Conservation (phyloP, 2,797 vertebrate species). For the Anguilla anguilla region DNA sequence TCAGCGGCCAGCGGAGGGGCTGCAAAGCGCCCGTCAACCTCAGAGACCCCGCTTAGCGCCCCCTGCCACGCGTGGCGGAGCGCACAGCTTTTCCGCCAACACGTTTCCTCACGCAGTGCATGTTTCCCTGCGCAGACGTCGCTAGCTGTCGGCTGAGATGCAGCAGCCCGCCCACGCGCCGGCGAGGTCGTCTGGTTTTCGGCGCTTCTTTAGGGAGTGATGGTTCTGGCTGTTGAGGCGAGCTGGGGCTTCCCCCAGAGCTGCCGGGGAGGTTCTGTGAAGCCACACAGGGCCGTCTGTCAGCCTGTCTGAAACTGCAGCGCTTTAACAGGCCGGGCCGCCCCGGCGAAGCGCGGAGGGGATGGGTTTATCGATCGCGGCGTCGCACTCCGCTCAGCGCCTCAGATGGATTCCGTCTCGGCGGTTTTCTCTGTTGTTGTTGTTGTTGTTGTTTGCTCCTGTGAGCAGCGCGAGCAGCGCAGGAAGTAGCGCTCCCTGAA, state of each 20-base stretch:
- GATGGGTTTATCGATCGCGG: background rate
- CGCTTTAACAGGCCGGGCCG: background rate
- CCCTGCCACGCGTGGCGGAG: background rate
- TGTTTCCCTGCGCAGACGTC: background rate
- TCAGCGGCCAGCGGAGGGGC: background rate
- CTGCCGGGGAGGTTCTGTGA: background rate
- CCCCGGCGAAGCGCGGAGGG: background rate
- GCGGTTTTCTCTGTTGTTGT: background rate
- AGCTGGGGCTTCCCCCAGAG: background rate
- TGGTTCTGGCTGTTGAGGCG: background rate
- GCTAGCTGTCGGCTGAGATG: background rate
- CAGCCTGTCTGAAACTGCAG: background rate
- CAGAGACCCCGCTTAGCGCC: background rate
- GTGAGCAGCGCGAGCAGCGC: background rate
- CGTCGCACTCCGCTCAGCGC: background rate
- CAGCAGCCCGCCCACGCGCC: background rate
- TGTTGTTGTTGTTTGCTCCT: background rate
- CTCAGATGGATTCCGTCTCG: background rate
- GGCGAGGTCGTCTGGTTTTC: background rate
- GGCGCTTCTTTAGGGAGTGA: background rate
- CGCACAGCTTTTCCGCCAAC: background rate
- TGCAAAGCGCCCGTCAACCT: background rate
- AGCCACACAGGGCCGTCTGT: background rate
- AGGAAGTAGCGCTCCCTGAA: background rate
- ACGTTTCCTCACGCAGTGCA: too few relatives aligned